Evolutionary conservation across 2,888 invertebrate species (phyloP).

Genomic region (Oligia fasciuncula): DNA sequence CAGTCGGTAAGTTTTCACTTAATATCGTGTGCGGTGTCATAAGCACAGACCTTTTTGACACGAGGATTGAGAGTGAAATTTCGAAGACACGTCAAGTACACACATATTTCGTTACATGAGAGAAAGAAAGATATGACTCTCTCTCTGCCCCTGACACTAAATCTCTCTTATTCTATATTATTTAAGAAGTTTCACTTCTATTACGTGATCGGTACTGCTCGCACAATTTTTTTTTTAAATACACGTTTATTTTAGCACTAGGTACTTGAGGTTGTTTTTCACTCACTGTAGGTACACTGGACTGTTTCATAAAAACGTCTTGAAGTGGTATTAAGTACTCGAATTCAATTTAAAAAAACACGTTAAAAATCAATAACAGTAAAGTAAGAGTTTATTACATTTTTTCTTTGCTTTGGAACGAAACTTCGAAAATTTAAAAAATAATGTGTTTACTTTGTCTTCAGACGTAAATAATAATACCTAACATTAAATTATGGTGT

Average conservation of each 20-base stretch:
- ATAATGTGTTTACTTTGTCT: background rate
- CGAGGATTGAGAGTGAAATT: background rate
- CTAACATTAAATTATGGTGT: background rate
- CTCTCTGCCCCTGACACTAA: background rate
- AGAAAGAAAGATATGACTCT: background rate
- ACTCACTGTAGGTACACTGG: background rate
- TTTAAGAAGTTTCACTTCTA: background rate
- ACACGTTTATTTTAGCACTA: background rate
- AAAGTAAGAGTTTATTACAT: background rate
- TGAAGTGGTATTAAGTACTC: too few relatives aligned
- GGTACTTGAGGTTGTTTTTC: background rate
- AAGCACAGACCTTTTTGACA: background rate
- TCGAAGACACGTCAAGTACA: background rate
- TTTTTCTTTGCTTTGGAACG: background rate
- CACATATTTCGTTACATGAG: background rate
- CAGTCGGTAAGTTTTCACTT: background rate
- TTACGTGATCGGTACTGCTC: background rate
- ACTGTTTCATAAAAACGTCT: background rate
- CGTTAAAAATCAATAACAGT: background rate
- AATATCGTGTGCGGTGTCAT: background rate
- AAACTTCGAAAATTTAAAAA: background rate
- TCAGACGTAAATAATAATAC: background rate
- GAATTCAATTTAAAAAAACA: slow-evolving; percentile 1
- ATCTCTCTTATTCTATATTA: background rate
- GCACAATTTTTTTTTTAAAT: background rate